Evolutionary conservation across 2,888 invertebrate species (phyloP).

Genomic region (Drosophila nr. perissopoda): DNA sequence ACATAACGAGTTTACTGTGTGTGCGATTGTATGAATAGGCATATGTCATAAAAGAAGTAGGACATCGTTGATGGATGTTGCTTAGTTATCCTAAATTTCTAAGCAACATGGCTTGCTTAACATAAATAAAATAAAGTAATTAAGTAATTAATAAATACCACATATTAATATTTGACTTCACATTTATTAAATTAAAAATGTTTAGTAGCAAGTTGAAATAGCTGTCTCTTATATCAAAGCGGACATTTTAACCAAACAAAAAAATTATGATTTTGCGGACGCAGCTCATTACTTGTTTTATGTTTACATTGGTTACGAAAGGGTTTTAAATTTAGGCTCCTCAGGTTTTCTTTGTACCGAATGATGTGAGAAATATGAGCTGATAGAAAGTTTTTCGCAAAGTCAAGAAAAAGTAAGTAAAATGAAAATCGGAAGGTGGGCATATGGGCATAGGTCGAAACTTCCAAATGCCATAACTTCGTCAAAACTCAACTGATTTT

Average conservation of each 20-base stretch:
- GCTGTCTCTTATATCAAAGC: background rate
- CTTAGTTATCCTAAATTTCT: background rate
- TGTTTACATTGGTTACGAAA: background rate
- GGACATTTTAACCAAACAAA: background rate
- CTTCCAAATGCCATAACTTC: too few relatives aligned
- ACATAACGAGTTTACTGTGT: conserved; percentile 3
- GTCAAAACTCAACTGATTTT: too few relatives aligned
- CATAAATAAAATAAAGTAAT: background rate
- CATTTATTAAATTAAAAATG: too few relatives aligned
- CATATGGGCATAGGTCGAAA: too few relatives aligned
- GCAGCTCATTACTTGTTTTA: background rate
- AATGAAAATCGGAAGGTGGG: too few relatives aligned
- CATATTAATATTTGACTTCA: too few relatives aligned
- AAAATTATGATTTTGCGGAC: background rate
- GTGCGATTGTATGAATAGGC: conserved; percentile 3
- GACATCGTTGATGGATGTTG: background rate
- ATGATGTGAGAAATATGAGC: conserved; percentile 7
- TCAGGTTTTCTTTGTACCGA: conserved; percentile 1
- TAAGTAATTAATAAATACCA: too few relatives aligned
- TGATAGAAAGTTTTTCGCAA: conserved; percentile 14
- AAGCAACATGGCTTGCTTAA: background rate
- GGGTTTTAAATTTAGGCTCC: background rate
- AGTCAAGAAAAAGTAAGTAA: background rate
- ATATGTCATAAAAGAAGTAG: background rate
- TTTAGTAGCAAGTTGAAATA: too few relatives aligned